Evolutionary conservation across 2,888 invertebrate genomes (phyloP), one percentile per base, ranked within the genome.

Genomic region (Drosophila quinaria): DNA sequence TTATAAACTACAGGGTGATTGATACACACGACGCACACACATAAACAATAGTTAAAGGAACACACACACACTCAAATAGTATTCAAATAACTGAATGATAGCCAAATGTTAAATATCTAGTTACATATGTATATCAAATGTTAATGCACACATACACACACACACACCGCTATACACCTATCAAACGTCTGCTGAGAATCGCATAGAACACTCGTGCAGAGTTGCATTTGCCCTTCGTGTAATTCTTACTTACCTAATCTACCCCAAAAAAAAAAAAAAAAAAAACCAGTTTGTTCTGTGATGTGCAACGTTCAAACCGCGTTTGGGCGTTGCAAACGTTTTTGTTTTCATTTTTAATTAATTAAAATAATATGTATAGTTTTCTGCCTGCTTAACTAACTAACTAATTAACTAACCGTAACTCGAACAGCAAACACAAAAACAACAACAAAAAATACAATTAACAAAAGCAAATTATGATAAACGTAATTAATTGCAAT

Each of bases 201-300:
- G 66, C 72, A 46, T 58, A 64, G 67, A 73, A 44, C 44, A 52
- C 33, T 49, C 49, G 49, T 49, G 31, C 41, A 19, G 41, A n/a
- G 41, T 42, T 11, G 6, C 35, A 46, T 42, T 55, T 49, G 35
- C 31, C 55, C 22, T 60, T 68, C 74, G 60, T 69, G 74, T 66
- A 71, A 58, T 69, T 62, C 54, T 78, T 47, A 52, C 39, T 52
- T 39, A 83, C 47, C 65, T 62, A 62, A 78, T 71, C 15, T 42
- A 70, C 47, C 64, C 79, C 41, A 22, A 22, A 22, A 22, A 22
- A 22, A 22, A 22, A 22, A 25, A 25, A 25, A 25, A 25, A 25
- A 55, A 55, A 55, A 58, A 46, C 88, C 91, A 89, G 87, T 91
- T 91, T 89, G 85, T 91, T 91, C 91, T 91, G 91, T 91, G 91